A percentile compares a stretch with the other conserved stretches of the same genome.
Evolutionary conservation across 1,140 invertebrate genomes (phyloP).

Genomic region (Micrasema longulum): DNA sequence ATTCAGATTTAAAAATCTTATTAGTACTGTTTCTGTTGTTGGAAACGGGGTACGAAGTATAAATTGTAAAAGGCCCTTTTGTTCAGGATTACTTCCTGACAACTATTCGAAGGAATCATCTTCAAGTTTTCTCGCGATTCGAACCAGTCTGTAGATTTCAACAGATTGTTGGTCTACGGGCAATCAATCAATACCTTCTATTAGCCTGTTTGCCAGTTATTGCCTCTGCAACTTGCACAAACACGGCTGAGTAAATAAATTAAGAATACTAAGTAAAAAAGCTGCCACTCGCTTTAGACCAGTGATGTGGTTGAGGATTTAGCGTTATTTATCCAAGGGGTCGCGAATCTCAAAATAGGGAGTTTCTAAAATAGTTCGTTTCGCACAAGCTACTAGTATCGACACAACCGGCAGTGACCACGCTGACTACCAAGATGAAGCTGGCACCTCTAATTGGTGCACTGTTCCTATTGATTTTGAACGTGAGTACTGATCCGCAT

Average conservation of each 20-base stretch:
- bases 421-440: slow-evolving; percentile 4
- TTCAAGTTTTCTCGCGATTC: too few species aligned
- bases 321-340: not conserved
- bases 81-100: too few species aligned
- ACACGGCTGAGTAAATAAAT: slow-evolving; percentile 1
- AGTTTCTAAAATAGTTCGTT: too few species aligned
- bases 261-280: not conserved
- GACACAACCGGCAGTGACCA: not conserved
- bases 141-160: not conserved
- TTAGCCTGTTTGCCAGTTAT: slow-evolving; percentile 11
- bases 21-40: too few species aligned
- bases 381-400: slow-evolving; percentile 1
- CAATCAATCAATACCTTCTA: not conserved
- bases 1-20: too few species aligned
- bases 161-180: not conserved
- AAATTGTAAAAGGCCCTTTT: too few species aligned
- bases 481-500: too few species aligned
- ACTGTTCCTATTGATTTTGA: slow-evolving; percentile 3
- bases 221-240: slow-evolving; percentile 6
- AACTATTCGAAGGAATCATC: too few species aligned
- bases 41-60: too few species aligned
- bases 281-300: not conserved
- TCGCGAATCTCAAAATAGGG: not conserved
- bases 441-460: slow-evolving; percentile 12
- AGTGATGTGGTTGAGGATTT: not conserved